Conservation (phyloP, 2,888 invertebrate species). For the Pterostichus madidus region DNA sequence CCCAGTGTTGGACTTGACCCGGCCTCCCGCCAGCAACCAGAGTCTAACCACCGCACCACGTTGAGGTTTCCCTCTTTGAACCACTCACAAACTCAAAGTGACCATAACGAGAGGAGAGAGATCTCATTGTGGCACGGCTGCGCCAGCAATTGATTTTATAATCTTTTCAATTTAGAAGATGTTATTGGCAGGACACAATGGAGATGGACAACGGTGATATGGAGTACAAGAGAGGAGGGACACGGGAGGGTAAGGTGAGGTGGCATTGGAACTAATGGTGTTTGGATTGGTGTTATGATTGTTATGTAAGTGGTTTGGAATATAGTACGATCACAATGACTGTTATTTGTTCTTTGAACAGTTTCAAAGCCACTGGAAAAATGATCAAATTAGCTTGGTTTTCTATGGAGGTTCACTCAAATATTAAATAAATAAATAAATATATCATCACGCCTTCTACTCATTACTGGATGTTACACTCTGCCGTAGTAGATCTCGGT, state of each 20-base stretch:
- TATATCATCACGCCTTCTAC: no score
- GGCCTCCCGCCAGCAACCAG: constrained; percentile 71
- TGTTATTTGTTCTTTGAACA: neutral
- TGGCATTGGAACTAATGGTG: constrained; percentile 41
- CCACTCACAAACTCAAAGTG: constrained; percentile 65
- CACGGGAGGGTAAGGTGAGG: constrained; percentile 45
- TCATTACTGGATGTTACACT: no score
- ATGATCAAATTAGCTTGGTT: no score
- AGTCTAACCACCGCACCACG: constrained; percentile 67
- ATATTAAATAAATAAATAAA: no score
- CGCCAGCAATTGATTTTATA: constrained; percentile 77
- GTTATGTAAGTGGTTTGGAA: constrained; percentile 29
- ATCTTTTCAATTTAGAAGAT: constrained; percentile 78
- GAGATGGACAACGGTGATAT: constrained; percentile 76
- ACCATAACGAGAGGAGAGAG: constrained; percentile 70
- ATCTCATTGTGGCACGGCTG: constrained; percentile 73
- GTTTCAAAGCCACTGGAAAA: no score
- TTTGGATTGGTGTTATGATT: constrained; percentile 52
- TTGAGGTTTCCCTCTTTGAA: constrained; percentile 71
- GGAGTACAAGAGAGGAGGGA: constrained; percentile 66
- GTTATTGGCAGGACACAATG: constrained; percentile 78
- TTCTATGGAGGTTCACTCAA: no score
- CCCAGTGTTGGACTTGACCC: constrained; percentile 69
- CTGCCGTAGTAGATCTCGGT: no score
- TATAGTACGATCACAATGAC: neutral